phyloP scores from a whole-genome alignment of 2,888 invertebrate genomes.

The Nipponacmea schrenckii region DNA sequence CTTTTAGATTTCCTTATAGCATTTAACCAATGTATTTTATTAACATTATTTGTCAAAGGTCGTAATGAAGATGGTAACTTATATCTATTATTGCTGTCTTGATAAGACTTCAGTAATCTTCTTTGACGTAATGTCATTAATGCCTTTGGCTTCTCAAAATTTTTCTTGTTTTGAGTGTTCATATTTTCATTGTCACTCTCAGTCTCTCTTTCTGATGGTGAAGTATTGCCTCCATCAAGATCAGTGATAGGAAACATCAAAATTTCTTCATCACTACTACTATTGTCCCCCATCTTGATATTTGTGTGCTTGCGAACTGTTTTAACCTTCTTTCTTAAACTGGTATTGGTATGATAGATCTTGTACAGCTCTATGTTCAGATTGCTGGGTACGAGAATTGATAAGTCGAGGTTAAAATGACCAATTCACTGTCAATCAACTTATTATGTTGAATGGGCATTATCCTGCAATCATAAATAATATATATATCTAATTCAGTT shows the following conservation, averaged over 20 bases:
- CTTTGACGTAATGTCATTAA: slow-evolving; percentile 55
- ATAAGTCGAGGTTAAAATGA: too few species aligned
- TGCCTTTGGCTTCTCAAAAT: slow-evolving; percentile 36
- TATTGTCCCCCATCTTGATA: slow-evolving; percentile 15
- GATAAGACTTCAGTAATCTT: slow-evolving; percentile 29
- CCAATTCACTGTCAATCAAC: background rate
- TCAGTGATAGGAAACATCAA: slow-evolving; percentile 53
- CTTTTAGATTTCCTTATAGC: slow-evolving; percentile 56
- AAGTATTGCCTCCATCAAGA: slow-evolving; percentile 32
- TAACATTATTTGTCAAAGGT: slow-evolving; percentile 14
- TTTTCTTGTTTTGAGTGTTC: slow-evolving; percentile 26
- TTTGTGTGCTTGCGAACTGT: too few species aligned
- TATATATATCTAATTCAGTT: too few species aligned
- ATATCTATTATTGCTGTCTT: slow-evolving; percentile 20
- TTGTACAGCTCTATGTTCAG: too few species aligned
- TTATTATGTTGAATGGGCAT: slow-evolving; percentile 4
- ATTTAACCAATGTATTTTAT: slow-evolving; percentile 49
- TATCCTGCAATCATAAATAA: background rate
- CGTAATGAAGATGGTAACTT: slow-evolving; percentile 5
- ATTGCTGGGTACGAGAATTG: too few species aligned
- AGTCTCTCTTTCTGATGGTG: slow-evolving; percentile 34
- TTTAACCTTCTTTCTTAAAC: too few species aligned
- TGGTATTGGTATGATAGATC: too few species aligned
- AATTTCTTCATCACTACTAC: slow-evolving; percentile 48
- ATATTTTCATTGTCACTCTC: slow-evolving; percentile 25